Percentiles rank a stretch among this genome's conserved stretches.
phyloP scores from a whole-genome alignment of 2,113 vertebrate species.

The Heloderma charlesbogerti region DNA sequence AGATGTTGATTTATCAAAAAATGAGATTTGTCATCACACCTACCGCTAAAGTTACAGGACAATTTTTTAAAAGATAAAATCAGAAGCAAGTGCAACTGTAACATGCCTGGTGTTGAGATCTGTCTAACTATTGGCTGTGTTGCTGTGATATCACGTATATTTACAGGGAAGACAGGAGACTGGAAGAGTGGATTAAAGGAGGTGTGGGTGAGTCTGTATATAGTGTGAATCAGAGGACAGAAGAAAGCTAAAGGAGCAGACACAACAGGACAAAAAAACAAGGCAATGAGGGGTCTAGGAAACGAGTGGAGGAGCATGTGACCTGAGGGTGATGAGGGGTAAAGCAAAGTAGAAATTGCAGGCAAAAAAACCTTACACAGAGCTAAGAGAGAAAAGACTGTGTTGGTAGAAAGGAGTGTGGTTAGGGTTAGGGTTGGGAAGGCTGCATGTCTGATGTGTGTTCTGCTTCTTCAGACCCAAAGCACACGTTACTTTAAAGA shows the following conservation, averaged over 20 bases:
- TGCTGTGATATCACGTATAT: neutral
- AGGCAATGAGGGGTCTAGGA: neutral
- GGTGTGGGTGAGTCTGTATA: neutral
- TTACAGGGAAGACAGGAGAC: neutral
- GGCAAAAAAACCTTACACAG: neutral
- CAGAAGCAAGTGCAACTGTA: neutral
- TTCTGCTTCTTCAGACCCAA: neutral
- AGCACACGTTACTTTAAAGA: neutral
- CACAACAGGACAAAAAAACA: neutral
- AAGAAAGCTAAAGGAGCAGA: neutral
- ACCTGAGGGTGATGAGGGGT: neutral
- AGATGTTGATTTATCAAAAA: neutral
- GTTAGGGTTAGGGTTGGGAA: neutral
- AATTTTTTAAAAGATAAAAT: neutral
- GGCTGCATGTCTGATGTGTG: neutral
- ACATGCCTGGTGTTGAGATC: neutral
- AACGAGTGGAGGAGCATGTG: too few species aligned
- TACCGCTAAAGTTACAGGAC: neutral
- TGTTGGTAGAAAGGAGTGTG: neutral
- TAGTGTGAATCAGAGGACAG: neutral
- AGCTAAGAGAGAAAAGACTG: neutral
- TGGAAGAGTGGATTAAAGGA: neutral
- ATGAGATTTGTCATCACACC: neutral
- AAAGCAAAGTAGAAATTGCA: neutral
- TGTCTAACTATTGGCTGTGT: neutral